Percentiles rank a stretch among this genome's conserved stretches.
These are phyloP conservation scores for Centropus bengalensis DNA, from an alignment of 2,113 vertebrate genomes.

Conservation along the genomic window DNA sequence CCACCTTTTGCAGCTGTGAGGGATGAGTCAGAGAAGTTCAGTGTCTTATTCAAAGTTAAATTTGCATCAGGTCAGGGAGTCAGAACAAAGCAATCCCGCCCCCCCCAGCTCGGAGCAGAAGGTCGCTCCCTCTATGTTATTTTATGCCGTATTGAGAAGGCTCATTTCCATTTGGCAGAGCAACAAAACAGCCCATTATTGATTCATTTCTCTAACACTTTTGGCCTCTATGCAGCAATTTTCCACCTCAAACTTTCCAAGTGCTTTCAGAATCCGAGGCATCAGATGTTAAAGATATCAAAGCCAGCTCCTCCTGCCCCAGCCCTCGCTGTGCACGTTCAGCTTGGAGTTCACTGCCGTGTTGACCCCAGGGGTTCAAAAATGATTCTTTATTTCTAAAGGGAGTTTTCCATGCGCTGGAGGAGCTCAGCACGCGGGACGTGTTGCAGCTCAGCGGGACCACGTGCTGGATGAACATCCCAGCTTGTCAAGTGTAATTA, in stretches of 20 bases:
- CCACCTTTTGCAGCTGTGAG: background rate
- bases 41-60: background rate
- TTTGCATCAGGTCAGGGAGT: background rate
- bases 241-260: conserved; percentile 44
- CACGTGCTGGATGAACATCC: fast-evolving
- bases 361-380: fast-evolving
- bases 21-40: conserved; percentile 14
- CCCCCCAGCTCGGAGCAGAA: background rate
- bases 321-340: background rate
- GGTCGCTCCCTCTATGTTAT: conserved; percentile 30
- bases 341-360: background rate
- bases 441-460: background rate
- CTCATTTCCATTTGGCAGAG: background rate
- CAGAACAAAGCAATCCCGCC: background rate
- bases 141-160: background rate
- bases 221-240: conserved; percentile 32
- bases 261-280: conserved; percentile 12
- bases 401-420: background rate
- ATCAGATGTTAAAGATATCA: conserved; percentile 1
- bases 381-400: background rate
- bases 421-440: background rate
- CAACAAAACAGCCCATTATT: background rate
- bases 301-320: background rate
- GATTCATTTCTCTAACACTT: background rate
- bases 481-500: background rate